Evolutionary conservation across 2,113 vertebrate genomes (phyloP).

Genomic region (Chamaea fasciata): DNA sequence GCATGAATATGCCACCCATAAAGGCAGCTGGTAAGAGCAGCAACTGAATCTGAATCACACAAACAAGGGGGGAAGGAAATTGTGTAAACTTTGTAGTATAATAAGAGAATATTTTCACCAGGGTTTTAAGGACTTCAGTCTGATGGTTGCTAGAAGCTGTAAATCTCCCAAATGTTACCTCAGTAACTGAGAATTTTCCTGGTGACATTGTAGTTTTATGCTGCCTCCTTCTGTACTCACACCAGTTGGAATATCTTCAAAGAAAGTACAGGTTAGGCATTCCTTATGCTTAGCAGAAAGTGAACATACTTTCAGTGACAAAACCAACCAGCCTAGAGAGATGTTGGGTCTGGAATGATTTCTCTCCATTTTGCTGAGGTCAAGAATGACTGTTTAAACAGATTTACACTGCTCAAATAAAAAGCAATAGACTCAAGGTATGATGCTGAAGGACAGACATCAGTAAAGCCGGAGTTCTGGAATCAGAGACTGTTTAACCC

Average conservation of each 20-base stretch:
- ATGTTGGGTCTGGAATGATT: background rate
- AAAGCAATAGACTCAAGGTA: background rate
- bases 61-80: background rate
- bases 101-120: background rate
- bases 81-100: slow-evolving; percentile 2
- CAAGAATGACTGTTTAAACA: background rate
- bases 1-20: slow-evolving; percentile 22
- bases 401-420: background rate
- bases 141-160: background rate
- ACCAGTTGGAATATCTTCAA: background rate
- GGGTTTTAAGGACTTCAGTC: background rate
- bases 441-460: background rate
- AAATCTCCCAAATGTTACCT: background rate
- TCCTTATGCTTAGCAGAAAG: background rate
- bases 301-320: background rate
- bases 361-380: background rate
- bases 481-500: background rate
- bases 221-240: background rate
- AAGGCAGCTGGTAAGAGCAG: slow-evolving; percentile 1
- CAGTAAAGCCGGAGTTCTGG: background rate
- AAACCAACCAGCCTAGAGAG: background rate
- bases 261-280: background rate
- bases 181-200: background rate
- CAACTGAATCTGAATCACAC: slow-evolving; percentile 14
- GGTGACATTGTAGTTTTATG: background rate